Conservation (phyloP, 1,140 invertebrate species). For the Limonius californicus region DNA sequence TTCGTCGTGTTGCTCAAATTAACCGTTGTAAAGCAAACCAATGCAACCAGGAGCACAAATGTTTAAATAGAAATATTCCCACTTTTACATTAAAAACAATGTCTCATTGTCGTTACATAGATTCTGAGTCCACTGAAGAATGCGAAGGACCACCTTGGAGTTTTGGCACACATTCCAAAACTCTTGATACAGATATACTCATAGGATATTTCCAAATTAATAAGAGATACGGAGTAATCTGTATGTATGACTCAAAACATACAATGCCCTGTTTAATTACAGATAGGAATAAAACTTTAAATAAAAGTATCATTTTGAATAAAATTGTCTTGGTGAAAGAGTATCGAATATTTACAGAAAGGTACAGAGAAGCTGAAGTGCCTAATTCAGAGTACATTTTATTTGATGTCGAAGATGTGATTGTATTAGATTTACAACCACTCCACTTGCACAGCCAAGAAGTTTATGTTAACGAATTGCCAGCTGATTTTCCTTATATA, state of each 20-base stretch:
- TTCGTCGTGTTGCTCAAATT: neutral
- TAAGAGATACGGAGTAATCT: neutral
- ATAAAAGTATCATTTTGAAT: neutral
- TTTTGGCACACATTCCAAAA: slow-evolving; percentile 7
- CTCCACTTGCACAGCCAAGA: neutral
- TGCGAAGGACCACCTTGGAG: slow-evolving; percentile 10
- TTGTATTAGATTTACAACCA: neutral
- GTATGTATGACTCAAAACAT: neutral
- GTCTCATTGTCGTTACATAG: slow-evolving; percentile 1
- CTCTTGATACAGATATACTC: neutral
- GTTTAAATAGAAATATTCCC: neutral
- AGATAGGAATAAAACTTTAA: neutral
- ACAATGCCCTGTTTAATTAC: slow-evolving; percentile 17
- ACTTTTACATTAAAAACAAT: neutral
- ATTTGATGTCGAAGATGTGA: neutral
- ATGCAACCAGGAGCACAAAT: too few relatives aligned
- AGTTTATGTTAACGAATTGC: neutral
- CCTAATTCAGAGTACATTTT: neutral
- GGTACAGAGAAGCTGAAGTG: neutral
- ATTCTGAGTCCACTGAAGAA: neutral
- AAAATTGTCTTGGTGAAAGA: neutral
- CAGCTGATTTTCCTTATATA: neutral
- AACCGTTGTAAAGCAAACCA: neutral
- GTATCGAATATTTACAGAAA: slow-evolving; percentile 9
- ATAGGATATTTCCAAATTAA: slow-evolving; percentile 1